Base-by-base conservation (phyloP, 1,140 invertebrate species). In the Euwallacea fornicatus region DNA sequence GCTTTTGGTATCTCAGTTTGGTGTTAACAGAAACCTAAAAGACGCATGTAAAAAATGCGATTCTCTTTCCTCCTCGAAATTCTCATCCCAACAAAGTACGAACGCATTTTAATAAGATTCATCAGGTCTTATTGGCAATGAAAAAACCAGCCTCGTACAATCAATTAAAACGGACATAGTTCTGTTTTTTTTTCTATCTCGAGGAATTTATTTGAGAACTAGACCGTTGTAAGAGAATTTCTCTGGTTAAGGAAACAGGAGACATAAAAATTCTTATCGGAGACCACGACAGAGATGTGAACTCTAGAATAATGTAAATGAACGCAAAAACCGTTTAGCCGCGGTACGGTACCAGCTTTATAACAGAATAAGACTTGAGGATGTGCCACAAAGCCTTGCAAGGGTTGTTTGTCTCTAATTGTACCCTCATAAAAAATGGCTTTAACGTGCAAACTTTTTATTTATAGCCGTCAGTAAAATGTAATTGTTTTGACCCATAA, bases 241-340 rank as follows among this genome's bases (percentile, higher is more conserved):
- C 54, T 65, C 47, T 54, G 8, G 11, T 54, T 65, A 65, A 65
- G 63, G 63, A 65, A 65, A 65, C 63, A 53, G 63, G 63, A 65
- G 63, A 65, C 63, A 65, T 65, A 65, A 65, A 65, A 65, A 65
- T 65, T 65, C 63, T 65, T 65, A 65, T 65, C 63, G 63, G 13
- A n/a, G 11, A 63, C n/a, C 21, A 46, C 41, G 15, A 42, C 59
- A 61, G 15, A 63, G 42, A 65, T 54, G 46, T 54, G 63, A 65
- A 54, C 63, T 53, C 46, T 65, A 65, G 63, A 44, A 65, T 65
- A 65, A 65, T 65, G 63, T 65, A 65, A 71, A 71, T 71, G 61
- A 64, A 71, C 54, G 61, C 69, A 71, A 71, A 71, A 71, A 65
- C 69, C 16, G 69, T 63, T 71, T 62, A 69, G 62, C 69, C n/a